Conservation (phyloP, 2,888 invertebrate species). For the Globia sparganii region DNA sequence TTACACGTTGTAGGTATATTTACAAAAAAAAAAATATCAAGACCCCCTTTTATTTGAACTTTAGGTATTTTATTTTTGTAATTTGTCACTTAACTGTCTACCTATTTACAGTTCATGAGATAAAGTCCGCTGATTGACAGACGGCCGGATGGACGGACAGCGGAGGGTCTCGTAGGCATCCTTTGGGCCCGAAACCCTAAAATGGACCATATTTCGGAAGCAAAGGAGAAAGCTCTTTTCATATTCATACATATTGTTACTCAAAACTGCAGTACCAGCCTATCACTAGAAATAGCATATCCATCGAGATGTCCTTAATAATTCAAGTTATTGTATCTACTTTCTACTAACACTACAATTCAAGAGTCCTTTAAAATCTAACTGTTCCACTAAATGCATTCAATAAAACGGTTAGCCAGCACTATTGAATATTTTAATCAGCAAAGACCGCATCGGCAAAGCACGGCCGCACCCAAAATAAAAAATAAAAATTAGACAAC, state of each 20-base stretch:
- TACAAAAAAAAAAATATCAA: too few species aligned
- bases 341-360: background rate
- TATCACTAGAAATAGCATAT: background rate
- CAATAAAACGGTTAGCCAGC: background rate
- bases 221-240: background rate
- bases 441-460: background rate
- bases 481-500: slow-evolving; percentile 10
- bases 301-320: background rate
- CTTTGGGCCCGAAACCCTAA: background rate
- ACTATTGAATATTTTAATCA: slow-evolving; percentile 5
- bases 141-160: background rate
- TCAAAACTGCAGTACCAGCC: background rate
- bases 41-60: too few species aligned
- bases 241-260: background rate
- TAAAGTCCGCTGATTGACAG: background rate
- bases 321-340: background rate
- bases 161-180: background rate
- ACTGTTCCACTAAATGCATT: background rate
- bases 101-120: too few species aligned
- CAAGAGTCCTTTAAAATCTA: background rate
- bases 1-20: too few species aligned
- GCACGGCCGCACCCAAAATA: slow-evolving; percentile 15
- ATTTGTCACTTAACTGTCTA: too few species aligned
- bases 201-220: background rate
- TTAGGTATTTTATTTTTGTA: too few species aligned